phyloP scores from a whole-genome alignment of 2,113 vertebrate species.

The Engraulis encrasicolus region DNA sequence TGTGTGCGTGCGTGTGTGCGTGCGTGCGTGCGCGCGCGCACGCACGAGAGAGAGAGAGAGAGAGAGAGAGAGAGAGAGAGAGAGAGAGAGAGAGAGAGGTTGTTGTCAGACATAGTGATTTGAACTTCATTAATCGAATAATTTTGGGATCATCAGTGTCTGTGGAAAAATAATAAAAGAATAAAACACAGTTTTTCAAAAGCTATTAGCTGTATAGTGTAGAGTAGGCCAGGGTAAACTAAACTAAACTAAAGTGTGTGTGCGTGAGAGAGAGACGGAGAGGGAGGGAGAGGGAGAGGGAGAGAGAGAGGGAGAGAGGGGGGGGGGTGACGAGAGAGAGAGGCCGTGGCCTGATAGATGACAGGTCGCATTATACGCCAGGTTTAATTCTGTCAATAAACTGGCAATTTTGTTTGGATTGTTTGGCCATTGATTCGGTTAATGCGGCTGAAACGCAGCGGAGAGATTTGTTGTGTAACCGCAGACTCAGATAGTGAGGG shows the following conservation, averaged over 20 bases:
- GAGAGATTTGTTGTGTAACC: constrained; percentile 26
- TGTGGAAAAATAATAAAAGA: not conserved
- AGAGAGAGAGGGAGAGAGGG: constrained; percentile 29
- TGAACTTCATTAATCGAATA: not conserved
- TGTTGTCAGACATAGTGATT: not conserved
- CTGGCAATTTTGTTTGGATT: constrained; percentile 90
- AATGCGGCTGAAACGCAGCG: constrained; percentile 67
- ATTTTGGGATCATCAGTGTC: constrained; percentile 5
- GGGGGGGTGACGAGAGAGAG: constrained; percentile 69
- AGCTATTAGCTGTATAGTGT: constrained; percentile 3
- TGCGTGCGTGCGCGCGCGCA: too few relatives aligned
- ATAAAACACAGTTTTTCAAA: not conserved
- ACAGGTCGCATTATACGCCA: constrained; percentile 86
- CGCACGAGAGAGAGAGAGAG: too few relatives aligned
- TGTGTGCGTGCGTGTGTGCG: too few relatives aligned
- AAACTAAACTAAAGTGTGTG: not conserved
- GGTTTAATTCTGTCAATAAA: constrained; percentile 94
- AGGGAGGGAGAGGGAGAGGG: not conserved
- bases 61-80: too few relatives aligned
- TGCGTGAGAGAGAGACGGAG: not conserved
- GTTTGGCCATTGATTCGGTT: constrained; percentile 91
- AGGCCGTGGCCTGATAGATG: constrained; percentile 80
- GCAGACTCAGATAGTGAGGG: not conserved
- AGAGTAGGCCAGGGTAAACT: not conserved
- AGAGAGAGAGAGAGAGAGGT: too few relatives aligned